A percentile compares a stretch with the other conserved stretches of the same genome.
Evolutionary conservation across 2,888 invertebrate species (phyloP).

Genomic region (Parnassius apollo): DNA sequence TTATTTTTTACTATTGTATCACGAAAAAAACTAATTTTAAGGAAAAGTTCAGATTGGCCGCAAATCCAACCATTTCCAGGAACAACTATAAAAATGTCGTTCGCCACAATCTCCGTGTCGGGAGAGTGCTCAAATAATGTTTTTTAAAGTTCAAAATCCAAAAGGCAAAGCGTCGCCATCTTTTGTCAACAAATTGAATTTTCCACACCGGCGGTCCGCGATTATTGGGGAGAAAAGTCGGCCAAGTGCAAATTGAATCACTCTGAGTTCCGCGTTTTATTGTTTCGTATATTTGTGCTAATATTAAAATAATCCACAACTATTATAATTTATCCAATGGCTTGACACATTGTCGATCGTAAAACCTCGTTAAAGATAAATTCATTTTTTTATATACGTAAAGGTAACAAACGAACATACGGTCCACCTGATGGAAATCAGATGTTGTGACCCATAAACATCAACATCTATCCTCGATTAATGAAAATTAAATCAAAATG

Average conservation of each 20-base stretch:
- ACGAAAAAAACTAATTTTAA: neutral
- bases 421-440: too few species aligned
- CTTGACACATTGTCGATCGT: neutral
- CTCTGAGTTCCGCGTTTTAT: slow-evolving; percentile 21
- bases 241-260: slow-evolving; percentile 24
- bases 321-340: too few species aligned
- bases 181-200: slow-evolving; percentile 36
- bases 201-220: slow-evolving; percentile 30
- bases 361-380: too few species aligned
- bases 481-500: too few species aligned
- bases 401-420: too few species aligned
- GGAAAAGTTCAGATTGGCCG: slow-evolving; percentile 3
- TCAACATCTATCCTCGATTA: too few species aligned
- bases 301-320: slow-evolving; percentile 3
- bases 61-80: slow-evolving; percentile 34
- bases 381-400: too few species aligned
- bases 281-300: slow-evolving; percentile 15
- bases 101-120: slow-evolving; percentile 29
- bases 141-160: slow-evolving; percentile 22
- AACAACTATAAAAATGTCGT: slow-evolving; percentile 38
- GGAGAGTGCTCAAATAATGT: slow-evolving; percentile 18
- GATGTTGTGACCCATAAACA: too few species aligned
- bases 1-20: neutral
- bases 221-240: slow-evolving; percentile 26
- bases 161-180: slow-evolving; percentile 30